phyloP scores from a whole-genome alignment of 2,113 vertebrate genomes.

The Australoheros scitulus region DNA sequence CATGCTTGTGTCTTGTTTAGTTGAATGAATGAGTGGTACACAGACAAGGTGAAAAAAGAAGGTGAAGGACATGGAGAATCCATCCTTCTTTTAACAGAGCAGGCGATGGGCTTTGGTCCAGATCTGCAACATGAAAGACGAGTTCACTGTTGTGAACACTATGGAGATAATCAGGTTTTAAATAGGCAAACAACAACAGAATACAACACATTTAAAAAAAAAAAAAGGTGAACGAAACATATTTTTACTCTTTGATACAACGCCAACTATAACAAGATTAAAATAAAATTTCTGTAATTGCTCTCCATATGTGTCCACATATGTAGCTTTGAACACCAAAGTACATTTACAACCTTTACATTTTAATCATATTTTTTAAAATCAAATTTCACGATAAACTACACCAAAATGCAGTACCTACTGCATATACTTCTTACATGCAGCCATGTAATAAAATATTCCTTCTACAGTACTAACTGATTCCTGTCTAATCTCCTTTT shows the following conservation, averaged over 20 bases:
- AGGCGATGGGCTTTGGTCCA: background rate
- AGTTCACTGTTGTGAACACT: background rate
- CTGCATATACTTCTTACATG: background rate
- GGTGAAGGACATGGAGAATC: background rate
- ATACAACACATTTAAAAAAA: background rate
- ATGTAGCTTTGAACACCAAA: background rate
- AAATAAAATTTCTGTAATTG: background rate
- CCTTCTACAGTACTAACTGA: conserved; percentile 30
- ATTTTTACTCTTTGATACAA: background rate
- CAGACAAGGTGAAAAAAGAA: conserved; percentile 4
- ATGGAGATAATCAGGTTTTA: background rate
- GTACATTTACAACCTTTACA: background rate
- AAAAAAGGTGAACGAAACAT: background rate
- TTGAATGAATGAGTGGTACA: conserved; percentile 21
- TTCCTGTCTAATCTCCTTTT: conserved; percentile 56
- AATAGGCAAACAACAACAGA: background rate
- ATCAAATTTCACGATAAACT: background rate
- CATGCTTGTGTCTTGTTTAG: conserved; percentile 27
- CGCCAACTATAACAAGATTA: background rate
- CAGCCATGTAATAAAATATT: background rate
- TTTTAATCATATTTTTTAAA: background rate
- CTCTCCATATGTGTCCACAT: background rate
- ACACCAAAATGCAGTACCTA: background rate
- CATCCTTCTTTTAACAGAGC: conserved; percentile 3
- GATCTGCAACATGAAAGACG: background rate